phyloP scores from a whole-genome alignment of 1,140 invertebrate species.

The Pseudomyrmex dendroicus region DNA sequence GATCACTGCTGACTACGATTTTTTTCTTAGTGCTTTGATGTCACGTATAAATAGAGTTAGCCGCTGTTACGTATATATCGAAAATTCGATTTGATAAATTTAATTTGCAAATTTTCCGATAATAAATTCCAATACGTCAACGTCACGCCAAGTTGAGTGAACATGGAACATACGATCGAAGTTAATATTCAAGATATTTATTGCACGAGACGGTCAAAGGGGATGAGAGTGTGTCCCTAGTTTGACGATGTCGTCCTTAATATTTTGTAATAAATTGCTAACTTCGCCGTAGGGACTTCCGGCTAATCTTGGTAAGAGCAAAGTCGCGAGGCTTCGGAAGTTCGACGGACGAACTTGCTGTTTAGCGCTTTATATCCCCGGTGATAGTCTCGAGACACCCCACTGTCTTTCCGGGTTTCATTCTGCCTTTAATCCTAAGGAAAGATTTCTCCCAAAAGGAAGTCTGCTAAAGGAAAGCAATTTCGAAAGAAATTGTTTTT shows the following conservation, averaged over 20 bases:
- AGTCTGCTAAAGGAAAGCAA: neutral
- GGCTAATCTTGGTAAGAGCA: slow-evolving; percentile 71
- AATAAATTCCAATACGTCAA: neutral
- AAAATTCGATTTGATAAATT: neutral
- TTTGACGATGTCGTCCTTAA: slow-evolving; percentile 57
- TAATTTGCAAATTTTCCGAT: neutral
- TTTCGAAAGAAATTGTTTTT: neutral
- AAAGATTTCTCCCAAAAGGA: slow-evolving; percentile 11
- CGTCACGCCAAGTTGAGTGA: slow-evolving; percentile 12
- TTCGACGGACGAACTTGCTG: slow-evolving; percentile 68
- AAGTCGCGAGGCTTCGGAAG: slow-evolving; percentile 70
- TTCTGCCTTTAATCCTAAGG: slow-evolving; percentile 58
- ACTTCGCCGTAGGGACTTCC: slow-evolving; percentile 54
- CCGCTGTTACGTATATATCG: neutral
- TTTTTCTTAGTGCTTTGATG: no score
- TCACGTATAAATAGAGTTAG: no score
- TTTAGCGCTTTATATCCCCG: slow-evolving; percentile 72
- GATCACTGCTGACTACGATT: no score
- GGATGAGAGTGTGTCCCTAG: slow-evolving; percentile 4
- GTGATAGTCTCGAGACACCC: slow-evolving; percentile 51
- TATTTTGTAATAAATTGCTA: slow-evolving; percentile 76
- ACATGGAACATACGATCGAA: neutral
- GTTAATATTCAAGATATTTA: slow-evolving; percentile 43
- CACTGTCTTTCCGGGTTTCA: slow-evolving; percentile 31
- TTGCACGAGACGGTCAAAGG: slow-evolving; percentile 27